These are phyloP conservation scores for Bombus vancouverensis DNA, from an alignment of 1,140 invertebrate genomes.

Conservation along the genomic window DNA sequence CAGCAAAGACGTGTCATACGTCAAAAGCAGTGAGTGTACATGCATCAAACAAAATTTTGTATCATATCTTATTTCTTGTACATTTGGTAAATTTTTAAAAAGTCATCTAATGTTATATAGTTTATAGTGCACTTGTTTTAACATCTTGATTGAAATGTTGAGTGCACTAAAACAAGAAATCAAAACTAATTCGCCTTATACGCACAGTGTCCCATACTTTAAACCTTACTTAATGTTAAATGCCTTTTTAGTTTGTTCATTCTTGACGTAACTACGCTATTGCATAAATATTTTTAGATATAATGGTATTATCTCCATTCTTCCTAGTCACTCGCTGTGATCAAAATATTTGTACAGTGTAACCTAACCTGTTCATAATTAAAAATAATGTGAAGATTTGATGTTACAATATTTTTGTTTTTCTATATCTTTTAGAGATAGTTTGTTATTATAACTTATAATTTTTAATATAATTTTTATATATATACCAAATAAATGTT, in stretches of 20 bases:
- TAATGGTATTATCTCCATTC: neutral
- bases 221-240: neutral
- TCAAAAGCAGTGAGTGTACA: slow-evolving; percentile 45
- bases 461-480: neutral
- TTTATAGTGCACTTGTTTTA: neutral
- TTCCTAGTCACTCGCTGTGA: neutral
- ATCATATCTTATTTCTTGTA: neutral
- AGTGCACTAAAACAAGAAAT: neutral
- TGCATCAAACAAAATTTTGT: neutral
- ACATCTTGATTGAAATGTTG: neutral
- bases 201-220: slow-evolving; percentile 7
- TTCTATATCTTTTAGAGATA: neutral
- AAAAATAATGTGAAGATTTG: neutral
- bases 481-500: neutral
- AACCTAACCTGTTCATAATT: slow-evolving; percentile 37
- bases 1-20: slow-evolving; percentile 31
- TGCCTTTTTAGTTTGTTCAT: neutral
- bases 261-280: neutral
- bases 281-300: neutral
- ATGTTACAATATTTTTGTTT: neutral
- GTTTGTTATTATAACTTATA: neutral
- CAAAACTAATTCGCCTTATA: neutral
- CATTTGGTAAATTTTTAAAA: slow-evolving; percentile 6
- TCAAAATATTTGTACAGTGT: slow-evolving; percentile 1
- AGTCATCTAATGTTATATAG: neutral